Percentiles rank a stretch among this genome's conserved stretches.
Conservation (phyloP, 2,888 invertebrate species). For the Acrobeloides nanus region DNA sequence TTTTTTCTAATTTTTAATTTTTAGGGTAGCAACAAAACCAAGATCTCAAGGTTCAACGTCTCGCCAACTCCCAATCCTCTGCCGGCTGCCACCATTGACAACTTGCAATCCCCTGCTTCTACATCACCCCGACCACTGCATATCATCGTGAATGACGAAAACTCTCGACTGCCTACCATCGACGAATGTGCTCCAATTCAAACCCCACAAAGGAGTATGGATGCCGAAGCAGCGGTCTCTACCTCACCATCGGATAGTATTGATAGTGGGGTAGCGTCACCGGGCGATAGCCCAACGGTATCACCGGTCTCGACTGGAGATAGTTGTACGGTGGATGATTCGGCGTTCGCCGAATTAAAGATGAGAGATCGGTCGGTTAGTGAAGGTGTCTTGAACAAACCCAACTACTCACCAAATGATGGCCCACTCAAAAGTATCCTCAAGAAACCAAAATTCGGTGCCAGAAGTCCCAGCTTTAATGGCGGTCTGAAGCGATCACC, state of each 20-base stretch:
- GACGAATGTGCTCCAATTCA: too few relatives aligned
- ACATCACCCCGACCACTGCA: slow-evolving; percentile 6
- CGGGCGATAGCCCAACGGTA: too few relatives aligned
- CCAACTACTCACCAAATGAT: slow-evolving; percentile 10
- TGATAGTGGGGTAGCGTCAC: slow-evolving; percentile 24
- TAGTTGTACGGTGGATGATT: too few relatives aligned
- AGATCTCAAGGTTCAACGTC: slow-evolving; percentile 6
- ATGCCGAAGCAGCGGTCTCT: not conserved
- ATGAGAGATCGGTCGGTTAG: slow-evolving; percentile 20
- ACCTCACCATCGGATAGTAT: slow-evolving; percentile 17
- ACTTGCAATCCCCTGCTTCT: too few relatives aligned
- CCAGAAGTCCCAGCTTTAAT: not conserved
- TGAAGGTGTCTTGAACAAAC: slow-evolving; percentile 6
- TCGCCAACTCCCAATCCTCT: slow-evolving; percentile 10
- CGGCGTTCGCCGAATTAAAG: too few relatives aligned
- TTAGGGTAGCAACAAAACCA: not conserved
- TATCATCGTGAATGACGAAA: slow-evolving; percentile 1
- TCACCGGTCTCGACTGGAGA: too few relatives aligned
- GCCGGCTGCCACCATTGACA: too few relatives aligned
- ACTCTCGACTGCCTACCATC: too few relatives aligned
- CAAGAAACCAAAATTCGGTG: slow-evolving; percentile 15
- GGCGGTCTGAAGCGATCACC: slow-evolving; percentile 11
- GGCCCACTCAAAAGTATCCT: slow-evolving; percentile 16
- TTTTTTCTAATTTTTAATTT: too few relatives aligned
- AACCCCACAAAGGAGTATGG: too few relatives aligned